A percentile compares a stretch with the other conserved stretches of the same genome.
phyloP scores from a whole-genome alignment of 1,140 invertebrate genomes.

The Calliopsis andreniformis region DNA sequence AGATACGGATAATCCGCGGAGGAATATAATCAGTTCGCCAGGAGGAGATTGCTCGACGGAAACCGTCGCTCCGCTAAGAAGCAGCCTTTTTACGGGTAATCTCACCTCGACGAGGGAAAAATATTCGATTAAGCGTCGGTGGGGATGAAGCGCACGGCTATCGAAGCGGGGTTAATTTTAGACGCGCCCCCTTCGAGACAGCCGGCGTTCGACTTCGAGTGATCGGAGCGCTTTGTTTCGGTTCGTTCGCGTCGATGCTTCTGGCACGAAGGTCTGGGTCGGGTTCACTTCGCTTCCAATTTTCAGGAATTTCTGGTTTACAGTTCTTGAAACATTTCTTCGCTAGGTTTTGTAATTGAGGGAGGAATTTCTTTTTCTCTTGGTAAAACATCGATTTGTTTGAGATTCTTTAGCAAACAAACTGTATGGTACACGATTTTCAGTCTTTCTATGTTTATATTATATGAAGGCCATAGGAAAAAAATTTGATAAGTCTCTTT shows the following conservation, averaged over 20 bases:
- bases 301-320: too few relatives aligned
- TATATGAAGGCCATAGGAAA: too few relatives aligned
- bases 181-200: constrained; percentile 2
- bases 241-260: background rate
- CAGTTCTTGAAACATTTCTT: too few relatives aligned
- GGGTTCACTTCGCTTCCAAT: background rate
- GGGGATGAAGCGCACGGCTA: background rate
- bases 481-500: too few relatives aligned
- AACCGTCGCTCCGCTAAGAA: background rate
- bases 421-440: too few relatives aligned
- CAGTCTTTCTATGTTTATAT: too few relatives aligned
- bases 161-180: constrained; percentile 33
- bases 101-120: background rate
- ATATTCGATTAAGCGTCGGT: constrained; percentile 6
- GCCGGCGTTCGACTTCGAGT: background rate
- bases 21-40: constrained; percentile 52
- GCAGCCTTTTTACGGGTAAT: constrained; percentile 5
- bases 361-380: too few relatives aligned
- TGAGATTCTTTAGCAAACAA: too few relatives aligned
- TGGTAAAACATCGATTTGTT: too few relatives aligned
- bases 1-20: constrained; percentile 53
- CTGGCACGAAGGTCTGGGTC: too few relatives aligned
- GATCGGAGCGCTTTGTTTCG: constrained; percentile 4
- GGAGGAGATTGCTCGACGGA: constrained; percentile 3
- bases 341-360: too few relatives aligned